Conservation (phyloP, 2,888 invertebrate genomes). For the Oscheius onirici region DNA sequence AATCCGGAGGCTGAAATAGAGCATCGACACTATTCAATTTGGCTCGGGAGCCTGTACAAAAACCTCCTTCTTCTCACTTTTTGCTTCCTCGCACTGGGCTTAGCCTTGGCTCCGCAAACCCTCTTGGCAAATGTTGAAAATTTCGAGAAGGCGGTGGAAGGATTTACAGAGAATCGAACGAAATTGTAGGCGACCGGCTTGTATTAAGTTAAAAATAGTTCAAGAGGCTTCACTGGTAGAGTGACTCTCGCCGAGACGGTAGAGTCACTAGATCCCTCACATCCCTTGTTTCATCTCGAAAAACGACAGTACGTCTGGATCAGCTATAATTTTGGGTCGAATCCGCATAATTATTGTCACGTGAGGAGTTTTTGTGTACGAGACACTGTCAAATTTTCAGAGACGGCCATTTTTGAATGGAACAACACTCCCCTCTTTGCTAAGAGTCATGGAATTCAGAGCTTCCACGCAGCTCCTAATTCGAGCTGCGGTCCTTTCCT, state of each 20-base stretch:
- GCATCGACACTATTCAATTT: background rate
- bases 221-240: constrained; percentile 22
- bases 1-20: background rate
- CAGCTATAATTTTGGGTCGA: constrained; percentile 16
- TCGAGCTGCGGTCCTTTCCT: background rate
- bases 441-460: constrained; percentile 3
- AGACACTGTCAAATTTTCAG: background rate
- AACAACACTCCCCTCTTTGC: background rate
- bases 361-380: background rate
- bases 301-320: background rate
- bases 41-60: background rate
- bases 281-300: constrained; percentile 5
- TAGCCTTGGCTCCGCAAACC: background rate
- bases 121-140: background rate
- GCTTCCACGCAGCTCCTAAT: background rate
- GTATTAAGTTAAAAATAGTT: background rate
- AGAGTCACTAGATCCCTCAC: constrained; percentile 1
- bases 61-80: background rate
- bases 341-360: constrained; percentile 4
- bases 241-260: constrained; percentile 3
- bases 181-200: background rate
- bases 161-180: background rate
- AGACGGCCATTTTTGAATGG: background rate
- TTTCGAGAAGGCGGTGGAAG: background rate
- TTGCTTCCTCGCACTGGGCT: background rate